These are phyloP conservation scores for Ornithorhynchus anatinus DNA, from an alignment of 2,113 vertebrate species.

Conservation along the genomic window DNA sequence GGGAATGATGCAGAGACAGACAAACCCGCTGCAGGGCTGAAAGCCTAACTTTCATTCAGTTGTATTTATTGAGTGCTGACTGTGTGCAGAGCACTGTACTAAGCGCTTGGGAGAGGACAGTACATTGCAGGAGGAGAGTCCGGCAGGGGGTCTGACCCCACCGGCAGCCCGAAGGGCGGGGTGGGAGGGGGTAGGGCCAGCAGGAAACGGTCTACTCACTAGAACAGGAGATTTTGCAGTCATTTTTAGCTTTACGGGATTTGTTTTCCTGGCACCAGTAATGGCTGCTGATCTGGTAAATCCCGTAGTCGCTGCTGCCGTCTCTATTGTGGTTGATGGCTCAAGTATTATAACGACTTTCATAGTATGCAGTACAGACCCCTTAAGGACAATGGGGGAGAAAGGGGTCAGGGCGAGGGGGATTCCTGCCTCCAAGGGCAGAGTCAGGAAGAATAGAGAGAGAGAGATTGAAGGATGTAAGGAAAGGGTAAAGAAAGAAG, in stretches of 20 bases:
- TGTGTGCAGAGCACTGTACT: no score
- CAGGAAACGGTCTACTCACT: background rate
- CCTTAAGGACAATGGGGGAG: background rate
- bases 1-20: no score
- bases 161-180: background rate
- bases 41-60: no score
- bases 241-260: background rate
- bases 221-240: background rate
- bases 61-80: no score
- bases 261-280: background rate
- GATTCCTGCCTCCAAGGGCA: background rate
- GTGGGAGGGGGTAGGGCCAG: background rate
- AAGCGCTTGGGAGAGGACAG: no score
- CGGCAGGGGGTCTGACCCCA: background rate
- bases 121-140: constrained; percentile 36
- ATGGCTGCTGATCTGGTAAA: background rate
- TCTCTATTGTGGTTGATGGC: background rate
- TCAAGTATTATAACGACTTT: background rate
- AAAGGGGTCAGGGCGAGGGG: background rate
- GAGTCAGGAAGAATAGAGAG: background rate
- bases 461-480: background rate
- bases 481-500: background rate
- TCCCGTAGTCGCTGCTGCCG: no score
- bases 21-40: no score
- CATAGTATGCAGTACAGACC: background rate